phyloP scores from a whole-genome alignment of 1,140 invertebrate species.

The Goniozus legneri region DNA sequence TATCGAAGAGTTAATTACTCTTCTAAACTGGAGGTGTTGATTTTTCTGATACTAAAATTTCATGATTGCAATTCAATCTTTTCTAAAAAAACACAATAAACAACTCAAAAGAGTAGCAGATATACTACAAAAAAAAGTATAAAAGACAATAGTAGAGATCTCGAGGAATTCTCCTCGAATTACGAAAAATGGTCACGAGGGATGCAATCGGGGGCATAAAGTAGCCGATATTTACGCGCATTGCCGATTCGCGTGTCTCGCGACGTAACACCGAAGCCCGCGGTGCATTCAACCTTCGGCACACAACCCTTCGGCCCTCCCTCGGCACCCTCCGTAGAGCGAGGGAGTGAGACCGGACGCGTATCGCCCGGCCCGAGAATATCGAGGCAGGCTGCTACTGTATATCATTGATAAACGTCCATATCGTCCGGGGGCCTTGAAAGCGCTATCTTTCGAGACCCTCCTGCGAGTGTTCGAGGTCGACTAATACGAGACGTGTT shows the following conservation, averaged over 20 bases:
- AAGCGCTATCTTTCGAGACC: slow-evolving; percentile 36
- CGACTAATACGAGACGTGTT: too few relatives aligned
- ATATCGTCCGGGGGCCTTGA: slow-evolving; percentile 24
- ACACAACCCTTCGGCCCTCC: slow-evolving; percentile 8
- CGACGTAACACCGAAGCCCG: slow-evolving; percentile 37
- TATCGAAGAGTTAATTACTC: too few relatives aligned
- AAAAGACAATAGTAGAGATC: too few relatives aligned
- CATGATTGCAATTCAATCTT: too few relatives aligned
- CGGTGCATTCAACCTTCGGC: slow-evolving; percentile 27
- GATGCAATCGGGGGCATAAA: slow-evolving; percentile 24
- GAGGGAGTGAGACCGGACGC: not conserved
- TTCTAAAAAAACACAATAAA: too few relatives aligned
- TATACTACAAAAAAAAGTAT: too few relatives aligned
- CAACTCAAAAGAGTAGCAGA: too few relatives aligned
- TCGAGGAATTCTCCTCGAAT: not conserved
- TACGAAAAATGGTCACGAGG: not conserved
- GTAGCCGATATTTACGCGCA: slow-evolving; percentile 35
- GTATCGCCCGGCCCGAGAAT: slow-evolving; percentile 5
- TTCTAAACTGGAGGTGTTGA: too few relatives aligned
- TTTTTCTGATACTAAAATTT: too few relatives aligned
- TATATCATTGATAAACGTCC: slow-evolving; percentile 48
- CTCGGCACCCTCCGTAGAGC: slow-evolving; percentile 8
- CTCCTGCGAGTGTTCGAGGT: too few relatives aligned
- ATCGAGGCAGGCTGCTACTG: slow-evolving; percentile 30
- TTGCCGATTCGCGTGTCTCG: slow-evolving; percentile 39